These are phyloP conservation scores for Mus minutoides DNA, from an alignment of 2,797 vertebrate species.

Conservation along the genomic window DNA sequence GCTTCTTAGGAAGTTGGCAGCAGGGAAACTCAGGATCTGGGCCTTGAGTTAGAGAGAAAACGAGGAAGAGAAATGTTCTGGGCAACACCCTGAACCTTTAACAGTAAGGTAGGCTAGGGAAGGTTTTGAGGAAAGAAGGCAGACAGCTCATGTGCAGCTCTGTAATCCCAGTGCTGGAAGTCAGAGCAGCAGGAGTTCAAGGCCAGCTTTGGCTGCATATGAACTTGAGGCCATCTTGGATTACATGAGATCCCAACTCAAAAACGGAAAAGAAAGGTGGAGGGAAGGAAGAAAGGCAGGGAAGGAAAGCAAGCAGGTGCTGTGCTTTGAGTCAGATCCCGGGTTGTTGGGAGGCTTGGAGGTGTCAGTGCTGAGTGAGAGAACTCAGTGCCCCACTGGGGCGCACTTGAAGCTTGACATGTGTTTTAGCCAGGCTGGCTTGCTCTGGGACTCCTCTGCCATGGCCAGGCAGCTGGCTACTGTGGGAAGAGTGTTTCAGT, in stretches of 20 bases:
- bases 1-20: not conserved
- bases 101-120: not conserved
- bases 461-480: not conserved
- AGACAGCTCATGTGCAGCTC: not conserved
- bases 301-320: not conserved
- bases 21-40: not conserved
- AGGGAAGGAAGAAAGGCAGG: not conserved
- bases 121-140: not conserved
- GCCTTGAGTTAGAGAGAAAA: slow-evolving; percentile 14
- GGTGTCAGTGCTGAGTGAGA: slow-evolving; percentile 17
- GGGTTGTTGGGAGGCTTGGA: slow-evolving; percentile 5
- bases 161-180: not conserved
- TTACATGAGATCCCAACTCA: not conserved
- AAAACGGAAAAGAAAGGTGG: not conserved
- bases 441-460: slow-evolving; percentile 15
- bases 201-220: not conserved
- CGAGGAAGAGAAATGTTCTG: not conserved
- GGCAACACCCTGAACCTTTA: not conserved
- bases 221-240: not conserved
- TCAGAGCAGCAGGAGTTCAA: not conserved
- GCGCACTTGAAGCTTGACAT: not conserved
- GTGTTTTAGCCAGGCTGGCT: slow-evolving; percentile 32
- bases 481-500: slow-evolving; percentile 4
- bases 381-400: not conserved
- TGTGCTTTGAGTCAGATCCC: not conserved